These are phyloP conservation scores for Manduca sexta DNA, from an alignment of 1,140 invertebrate genomes.

Conservation along the genomic window DNA sequence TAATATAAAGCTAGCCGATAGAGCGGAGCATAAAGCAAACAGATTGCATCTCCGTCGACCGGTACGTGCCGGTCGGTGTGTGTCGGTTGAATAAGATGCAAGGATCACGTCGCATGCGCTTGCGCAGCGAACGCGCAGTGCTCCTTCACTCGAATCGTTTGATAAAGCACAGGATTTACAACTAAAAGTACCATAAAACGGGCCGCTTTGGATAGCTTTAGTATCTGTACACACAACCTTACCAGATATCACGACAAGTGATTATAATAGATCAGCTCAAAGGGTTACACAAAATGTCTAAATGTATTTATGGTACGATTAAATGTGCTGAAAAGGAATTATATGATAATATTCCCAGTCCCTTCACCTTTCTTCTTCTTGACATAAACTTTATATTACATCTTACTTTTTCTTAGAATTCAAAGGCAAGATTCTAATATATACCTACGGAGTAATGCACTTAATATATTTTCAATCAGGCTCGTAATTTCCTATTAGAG, in stretches of 20 bases:
- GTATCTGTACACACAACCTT: constrained; percentile 1
- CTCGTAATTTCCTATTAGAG: no score
- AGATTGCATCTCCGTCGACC: constrained; percentile 53
- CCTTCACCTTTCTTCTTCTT: no score
- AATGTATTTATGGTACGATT: not conserved
- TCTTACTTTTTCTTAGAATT: no score
- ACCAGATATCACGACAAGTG: not conserved
- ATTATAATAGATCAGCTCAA: no score
- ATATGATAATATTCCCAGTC: no score
- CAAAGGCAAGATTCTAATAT: no score
- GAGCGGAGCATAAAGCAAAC: constrained; percentile 44
- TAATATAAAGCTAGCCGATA: constrained; percentile 29
- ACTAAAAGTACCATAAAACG: not conserved
- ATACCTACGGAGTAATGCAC: no score
- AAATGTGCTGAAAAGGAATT: no score
- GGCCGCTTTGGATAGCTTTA: constrained; percentile 1
- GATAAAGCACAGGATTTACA: constrained; percentile 19
- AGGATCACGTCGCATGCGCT: constrained; percentile 21
- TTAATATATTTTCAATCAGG: no score
- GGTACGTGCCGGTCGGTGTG: constrained; percentile 25
- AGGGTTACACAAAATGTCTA: no score
- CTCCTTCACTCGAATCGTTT: constrained; percentile 15
- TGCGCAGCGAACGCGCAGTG: constrained; percentile 4
- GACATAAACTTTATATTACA: no score
- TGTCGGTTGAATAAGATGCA: constrained; percentile 26